Conservation (phyloP, 1,140 invertebrate genomes). For the Phocides pigmalion region DNA sequence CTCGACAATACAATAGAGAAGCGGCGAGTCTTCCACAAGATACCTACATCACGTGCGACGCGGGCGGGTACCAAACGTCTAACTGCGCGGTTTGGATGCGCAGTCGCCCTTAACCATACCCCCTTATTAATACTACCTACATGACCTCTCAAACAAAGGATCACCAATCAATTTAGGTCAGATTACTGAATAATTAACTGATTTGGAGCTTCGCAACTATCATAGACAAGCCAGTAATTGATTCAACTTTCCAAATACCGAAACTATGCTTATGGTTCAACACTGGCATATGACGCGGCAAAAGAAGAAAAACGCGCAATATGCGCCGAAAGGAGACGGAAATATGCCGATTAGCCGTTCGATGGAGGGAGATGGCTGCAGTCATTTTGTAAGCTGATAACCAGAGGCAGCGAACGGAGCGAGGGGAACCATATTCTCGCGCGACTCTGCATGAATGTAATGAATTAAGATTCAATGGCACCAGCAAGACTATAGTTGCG, state of each 20-base stretch:
- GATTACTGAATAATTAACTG: slow-evolving; percentile 33
- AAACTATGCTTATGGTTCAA: slow-evolving; percentile 65
- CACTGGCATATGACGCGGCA: slow-evolving; percentile 78
- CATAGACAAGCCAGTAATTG: slow-evolving; percentile 32
- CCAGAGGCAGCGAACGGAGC: slow-evolving; percentile 77
- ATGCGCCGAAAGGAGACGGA: slow-evolving; percentile 69
- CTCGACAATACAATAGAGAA: slow-evolving; percentile 67
- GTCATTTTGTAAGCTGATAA: slow-evolving; percentile 82
- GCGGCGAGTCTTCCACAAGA: slow-evolving; percentile 54
- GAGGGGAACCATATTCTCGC: slow-evolving; percentile 82
- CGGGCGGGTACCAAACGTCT: slow-evolving; percentile 61
- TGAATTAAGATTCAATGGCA: slow-evolving; percentile 81
- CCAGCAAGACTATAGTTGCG: slow-evolving; percentile 61
- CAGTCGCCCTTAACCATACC: slow-evolving; percentile 65
- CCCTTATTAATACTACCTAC: slow-evolving; percentile 68
- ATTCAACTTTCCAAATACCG: slow-evolving; percentile 58
- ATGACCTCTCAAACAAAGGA: slow-evolving; percentile 73
- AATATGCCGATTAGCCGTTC: slow-evolving; percentile 61
- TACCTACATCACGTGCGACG: slow-evolving; percentile 74
- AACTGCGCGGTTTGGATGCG: slow-evolving; percentile 74
- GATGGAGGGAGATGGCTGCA: slow-evolving; percentile 68
- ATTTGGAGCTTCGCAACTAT: not conserved
- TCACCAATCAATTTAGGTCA: slow-evolving; percentile 68
- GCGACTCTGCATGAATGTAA: slow-evolving; percentile 79
- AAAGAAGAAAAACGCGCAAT: slow-evolving; percentile 83